These are phyloP conservation scores for Coptotermes formosanus DNA, from an alignment of 1,140 invertebrate genomes.

Conservation along the genomic window DNA sequence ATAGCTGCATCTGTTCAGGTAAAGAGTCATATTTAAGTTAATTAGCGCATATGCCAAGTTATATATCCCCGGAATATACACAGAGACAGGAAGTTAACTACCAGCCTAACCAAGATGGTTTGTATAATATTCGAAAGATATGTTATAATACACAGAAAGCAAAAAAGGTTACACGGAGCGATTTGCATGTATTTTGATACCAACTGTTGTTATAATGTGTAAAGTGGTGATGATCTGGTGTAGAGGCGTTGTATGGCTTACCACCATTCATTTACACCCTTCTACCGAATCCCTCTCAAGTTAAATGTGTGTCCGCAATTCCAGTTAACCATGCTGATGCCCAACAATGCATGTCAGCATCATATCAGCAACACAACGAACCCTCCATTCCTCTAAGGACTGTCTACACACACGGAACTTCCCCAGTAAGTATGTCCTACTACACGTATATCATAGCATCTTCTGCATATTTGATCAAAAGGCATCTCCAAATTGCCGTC, in stretches of 20 bases:
- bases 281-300: neutral
- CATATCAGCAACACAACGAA: neutral
- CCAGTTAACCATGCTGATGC: neutral
- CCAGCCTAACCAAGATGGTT: neutral
- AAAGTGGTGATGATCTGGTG: neutral
- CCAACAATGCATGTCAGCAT: constrained; percentile 20
- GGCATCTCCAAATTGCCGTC: constrained; percentile 11
- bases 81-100: neutral
- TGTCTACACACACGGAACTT: too few species aligned
- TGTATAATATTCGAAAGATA: neutral
- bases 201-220: neutral
- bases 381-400: neutral
- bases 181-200: neutral
- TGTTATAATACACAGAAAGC: neutral
- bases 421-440: neutral
- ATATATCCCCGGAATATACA: neutral
- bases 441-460: neutral
- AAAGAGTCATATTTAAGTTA: neutral
- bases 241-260: neutral
- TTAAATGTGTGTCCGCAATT: neutral
- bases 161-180: neutral
- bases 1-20: too few species aligned
- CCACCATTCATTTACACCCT: constrained; percentile 10
- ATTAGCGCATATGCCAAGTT: neutral
- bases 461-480: constrained; percentile 28